phyloP scores from a whole-genome alignment of 1,140 invertebrate species.

The Drosophila nannoptera region DNA sequence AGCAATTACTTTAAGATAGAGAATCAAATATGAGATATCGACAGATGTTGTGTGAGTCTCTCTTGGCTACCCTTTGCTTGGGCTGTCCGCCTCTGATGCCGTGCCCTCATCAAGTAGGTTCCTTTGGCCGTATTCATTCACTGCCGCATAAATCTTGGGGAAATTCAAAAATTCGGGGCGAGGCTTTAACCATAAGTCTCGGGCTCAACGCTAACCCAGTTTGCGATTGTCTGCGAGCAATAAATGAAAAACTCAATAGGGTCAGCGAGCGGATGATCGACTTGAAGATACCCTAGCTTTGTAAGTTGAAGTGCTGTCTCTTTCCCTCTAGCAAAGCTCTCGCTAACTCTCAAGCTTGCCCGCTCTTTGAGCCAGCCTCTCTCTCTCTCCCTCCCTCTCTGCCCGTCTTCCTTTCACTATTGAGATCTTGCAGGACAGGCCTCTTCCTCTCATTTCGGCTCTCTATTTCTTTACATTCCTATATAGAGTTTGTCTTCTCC shows the following conservation, averaged over 20 bases:
- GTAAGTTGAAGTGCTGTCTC: too few relatives aligned
- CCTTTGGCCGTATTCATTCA: not conserved
- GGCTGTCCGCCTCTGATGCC: conserved; percentile 15
- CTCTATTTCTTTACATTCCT: too few relatives aligned
- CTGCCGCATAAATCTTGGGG: conserved; percentile 34
- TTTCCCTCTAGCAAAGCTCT: too few relatives aligned
- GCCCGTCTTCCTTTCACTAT: not conserved
- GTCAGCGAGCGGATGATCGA: not conserved
- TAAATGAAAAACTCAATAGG: conserved; percentile 21
- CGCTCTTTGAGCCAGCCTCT: too few relatives aligned
- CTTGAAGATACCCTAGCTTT: not conserved
- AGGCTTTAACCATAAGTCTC: conserved; percentile 34
- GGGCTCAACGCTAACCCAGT: conserved; percentile 44
- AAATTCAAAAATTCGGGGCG: conserved; percentile 41
- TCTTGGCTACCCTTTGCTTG: conserved; percentile 1
- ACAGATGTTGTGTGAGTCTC: conserved; percentile 14
- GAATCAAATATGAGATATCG: conserved; percentile 42
- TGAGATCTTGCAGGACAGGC: too few relatives aligned
- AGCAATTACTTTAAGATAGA: conserved; percentile 16
- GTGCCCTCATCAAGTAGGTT: conserved; percentile 15
- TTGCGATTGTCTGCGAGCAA: conserved; percentile 14
- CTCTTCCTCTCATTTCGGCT: too few relatives aligned
- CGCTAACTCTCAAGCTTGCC: too few relatives aligned
- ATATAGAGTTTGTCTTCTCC: not conserved
- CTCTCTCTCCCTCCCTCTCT: too few relatives aligned